A percentile compares a stretch with the other conserved stretches of the same genome.
These are phyloP conservation scores for Esox niger DNA, from an alignment of 2,113 vertebrate species.

Conservation along the genomic window DNA sequence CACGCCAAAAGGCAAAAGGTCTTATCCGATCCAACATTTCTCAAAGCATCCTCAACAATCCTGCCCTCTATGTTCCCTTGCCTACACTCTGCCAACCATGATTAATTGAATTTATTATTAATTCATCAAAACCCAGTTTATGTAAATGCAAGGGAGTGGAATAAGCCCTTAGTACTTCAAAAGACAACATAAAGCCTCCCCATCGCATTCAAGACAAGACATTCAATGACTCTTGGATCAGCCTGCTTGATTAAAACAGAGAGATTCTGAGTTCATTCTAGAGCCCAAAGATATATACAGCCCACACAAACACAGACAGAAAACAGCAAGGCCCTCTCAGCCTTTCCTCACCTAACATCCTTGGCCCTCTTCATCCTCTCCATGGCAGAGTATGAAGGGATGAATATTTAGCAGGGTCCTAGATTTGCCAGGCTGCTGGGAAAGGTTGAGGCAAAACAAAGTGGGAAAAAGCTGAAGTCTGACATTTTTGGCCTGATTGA, in stretches of 20 bases:
- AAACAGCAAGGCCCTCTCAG: constrained; percentile 24
- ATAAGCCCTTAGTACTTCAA: not conserved
- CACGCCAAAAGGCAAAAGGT: too few relatives aligned
- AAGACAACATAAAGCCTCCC: not conserved
- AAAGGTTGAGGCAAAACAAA: constrained; percentile 36
- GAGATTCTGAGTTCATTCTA: constrained; percentile 20
- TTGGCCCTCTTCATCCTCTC: constrained; percentile 25
- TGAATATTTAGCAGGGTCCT: constrained; percentile 56
- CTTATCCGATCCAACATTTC: not conserved
- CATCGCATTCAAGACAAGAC: constrained; percentile 2
- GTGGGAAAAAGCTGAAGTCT: constrained; percentile 35
- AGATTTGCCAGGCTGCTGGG: constrained; percentile 33
- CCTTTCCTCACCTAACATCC: constrained; percentile 44
- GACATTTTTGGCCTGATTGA: constrained; percentile 54
- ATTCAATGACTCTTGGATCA: constrained; percentile 18
- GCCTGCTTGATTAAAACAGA: constrained; percentile 26
- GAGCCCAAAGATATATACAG: too few relatives aligned
- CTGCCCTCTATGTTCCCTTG: constrained; percentile 5
- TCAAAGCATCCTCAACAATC: constrained; percentile 19
- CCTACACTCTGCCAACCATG: not conserved
- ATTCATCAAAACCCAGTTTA: constrained; percentile 23
- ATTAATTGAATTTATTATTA: constrained; percentile 34
- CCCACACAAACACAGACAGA: constrained; percentile 12
- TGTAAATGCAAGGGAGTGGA: not conserved
- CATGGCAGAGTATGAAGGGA: constrained; percentile 34